Base-by-base conservation (phyloP, 2,797 vertebrate species). In the Propithecus deckenii region DNA sequence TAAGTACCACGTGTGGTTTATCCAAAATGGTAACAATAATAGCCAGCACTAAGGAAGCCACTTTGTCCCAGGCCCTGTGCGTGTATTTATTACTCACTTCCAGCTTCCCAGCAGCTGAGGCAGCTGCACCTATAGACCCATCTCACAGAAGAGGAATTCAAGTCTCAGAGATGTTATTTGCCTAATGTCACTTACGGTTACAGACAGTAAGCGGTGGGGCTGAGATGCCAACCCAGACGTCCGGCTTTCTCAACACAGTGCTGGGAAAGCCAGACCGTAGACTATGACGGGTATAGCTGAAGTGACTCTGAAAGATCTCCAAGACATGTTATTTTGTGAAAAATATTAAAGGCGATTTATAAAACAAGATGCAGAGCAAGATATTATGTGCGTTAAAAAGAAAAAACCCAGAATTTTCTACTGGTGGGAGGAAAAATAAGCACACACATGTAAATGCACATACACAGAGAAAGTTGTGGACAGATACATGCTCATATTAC, bases 1-100 rank as follows among this genome's bases (percentile, higher is more conserved):
- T 23, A 4, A n/a, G 4, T 1, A 30, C 78, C 5, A 57, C 0
- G 5, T 15, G 4, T 0, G 1, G 7, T 22, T 2, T 11, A n/a
- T 6, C 17, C 5, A 0, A 11, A 43, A 20, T 59, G 41, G 7
- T 38, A 32, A 3, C 10, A 38, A 3, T 0, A 59, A 18, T 0
- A 38, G 35, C 20, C 3, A 0, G 18, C 4, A 1, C 65, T 30
- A 38, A 80, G 0, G 25, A 28, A 46, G 57, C 4, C 72, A 41
- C 41, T 65, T 30, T 32, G 52, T 43, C 32, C 30, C 41, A 46
- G 35, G 18, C 0, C 2, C 20, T 5, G 41, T 8, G 79, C 2
- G 1, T 0, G 7, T 1, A 43, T 79, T 38, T 43, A 41, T 12
- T 28, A 35, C 23, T n/a, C 25, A 28, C 20, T 4, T 3, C 50